Evolutionary conservation across 2,797 vertebrate genomes (phyloP), one percentile per base, ranked within the genome.

Genomic region (Anniella stebbinsi): DNA sequence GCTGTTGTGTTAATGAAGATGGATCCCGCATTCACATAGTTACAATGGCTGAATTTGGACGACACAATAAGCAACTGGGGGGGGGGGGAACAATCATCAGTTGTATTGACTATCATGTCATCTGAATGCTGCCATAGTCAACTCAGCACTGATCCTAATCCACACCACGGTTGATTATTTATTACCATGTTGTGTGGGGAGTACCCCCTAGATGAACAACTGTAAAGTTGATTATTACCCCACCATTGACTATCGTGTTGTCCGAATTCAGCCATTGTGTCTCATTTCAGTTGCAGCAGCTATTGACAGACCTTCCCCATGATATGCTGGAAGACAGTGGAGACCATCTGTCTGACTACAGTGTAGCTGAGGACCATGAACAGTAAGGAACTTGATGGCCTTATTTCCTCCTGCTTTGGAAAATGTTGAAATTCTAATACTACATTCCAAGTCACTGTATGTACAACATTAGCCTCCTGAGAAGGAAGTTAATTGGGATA

Each of bases 271-370:
- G n/a, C n/a, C n/a, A n/a, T n/a, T n/a, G 87, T 93, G 15, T 95
- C 93, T 72, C 93, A 21, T 94, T 95, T 84, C 96, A 99, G 99
- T 96, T 99, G 91, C 98, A 99, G 89, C 98, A 98, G 33, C 96
- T 99, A 41, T 95, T 99, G 96, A 99, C 98, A 25, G 98, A 99
- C 96, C 98, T 99, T 95, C 98, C 99, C 1, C 99, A 99, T 97
- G 98, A 99, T 94, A 98, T 99, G 99, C 97, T 99, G 91, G 99
- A 99, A 78, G 98, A 99, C 94, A 99, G 98, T 94, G 96, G 96
- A 86, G 98, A 99, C 87, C 98, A 99, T 75, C 97, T 97, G 92
- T 98, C 98, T 0, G 96, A 97, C 91, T 98, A 97, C 90, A 98
- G 97, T 82, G 97, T 97, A 87, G 97, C 97, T 45, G 97, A 97